Evolutionary conservation across 2,888 invertebrate species (phyloP), one percentile per base, ranked within the genome.

Genomic region (Cremastinae sp.): DNA sequence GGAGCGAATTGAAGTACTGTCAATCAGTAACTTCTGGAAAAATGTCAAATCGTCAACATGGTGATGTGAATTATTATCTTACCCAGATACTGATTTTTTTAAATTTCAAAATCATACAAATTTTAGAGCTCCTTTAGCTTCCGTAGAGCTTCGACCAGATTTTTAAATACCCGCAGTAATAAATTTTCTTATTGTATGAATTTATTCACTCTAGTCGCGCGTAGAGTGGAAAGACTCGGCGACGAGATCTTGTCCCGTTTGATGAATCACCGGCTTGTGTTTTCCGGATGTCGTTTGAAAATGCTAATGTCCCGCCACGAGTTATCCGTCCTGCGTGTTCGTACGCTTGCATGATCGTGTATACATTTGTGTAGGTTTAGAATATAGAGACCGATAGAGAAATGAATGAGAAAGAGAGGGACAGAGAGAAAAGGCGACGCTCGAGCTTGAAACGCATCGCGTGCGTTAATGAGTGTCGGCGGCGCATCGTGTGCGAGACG

Each of bases 201-300:
- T 73, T 58, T 35, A 68, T 49, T 43, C 49, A 14, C 59, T 37
- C 65, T 5, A n/a, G 55, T 70, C 3, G 28, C 59, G 56, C 28
- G 18, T 9, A 53, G 12, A 28, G 9, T 12, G 9, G n/a, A 56
- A 37, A 12, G 28, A 56, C 41, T 47, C 49, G 43, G 22, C 61
- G 68, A 28, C 28, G 28, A 28, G 28, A 56, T 68, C 49, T 66
- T 14, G 37, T 65, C 61, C 20, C 51, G 43, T 59, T 53, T 43
- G 49, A 69, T 74, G 69, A 64, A 69, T 74, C 74, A 69, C 53
- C 51, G 41, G 20, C 58, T 39, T 18, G 74, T 51, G 58, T 69
- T 74, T 64, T 74, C 69, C 74, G 74, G 69, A 74, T 74, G 69
- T 64, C 69, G 74, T 64, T 64, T 59, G 58, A 69, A 74, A 74